phyloP scores from a whole-genome alignment of 2,113 vertebrate genomes.

The Sapajus apella region DNA sequence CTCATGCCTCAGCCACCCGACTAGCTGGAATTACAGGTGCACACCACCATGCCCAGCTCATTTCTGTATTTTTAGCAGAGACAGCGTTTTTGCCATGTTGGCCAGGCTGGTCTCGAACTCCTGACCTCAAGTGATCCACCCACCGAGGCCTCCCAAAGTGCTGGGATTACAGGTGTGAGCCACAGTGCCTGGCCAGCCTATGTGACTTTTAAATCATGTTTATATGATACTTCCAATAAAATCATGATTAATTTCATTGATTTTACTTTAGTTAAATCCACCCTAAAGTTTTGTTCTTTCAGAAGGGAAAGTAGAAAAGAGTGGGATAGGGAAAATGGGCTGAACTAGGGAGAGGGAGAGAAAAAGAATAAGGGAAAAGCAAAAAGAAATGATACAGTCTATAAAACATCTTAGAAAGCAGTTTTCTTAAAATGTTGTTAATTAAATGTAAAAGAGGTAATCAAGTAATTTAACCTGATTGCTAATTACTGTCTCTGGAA shows the following conservation, averaged over 20 bases:
- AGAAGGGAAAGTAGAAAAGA: neutral
- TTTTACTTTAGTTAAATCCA: neutral
- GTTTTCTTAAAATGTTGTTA: constrained; percentile 49
- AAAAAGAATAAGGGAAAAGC: neutral
- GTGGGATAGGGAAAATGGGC: neutral
- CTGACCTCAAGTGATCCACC: neutral
- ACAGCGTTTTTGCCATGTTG: neutral
- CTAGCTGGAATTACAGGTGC: neutral
- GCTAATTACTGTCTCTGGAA: constrained; percentile 71
- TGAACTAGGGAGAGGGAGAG: neutral
- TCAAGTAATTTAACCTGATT: constrained; percentile 75
- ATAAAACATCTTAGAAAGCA: constrained; percentile 38
- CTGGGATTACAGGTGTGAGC: neutral
- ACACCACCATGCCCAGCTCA: neutral
- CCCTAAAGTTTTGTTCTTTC: neutral
- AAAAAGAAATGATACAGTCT: neutral
- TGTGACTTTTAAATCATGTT: neutral
- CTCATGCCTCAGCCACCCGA: neutral
- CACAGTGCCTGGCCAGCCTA: neutral
- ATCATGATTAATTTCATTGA: neutral
- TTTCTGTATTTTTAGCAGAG: neutral
- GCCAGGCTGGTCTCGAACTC: neutral
- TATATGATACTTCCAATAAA: neutral
- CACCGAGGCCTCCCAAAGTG: neutral
- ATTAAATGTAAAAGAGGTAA: constrained; percentile 63